Evolutionary conservation across 2,113 vertebrate species (phyloP).

Genomic region (Cariama cristata): DNA sequence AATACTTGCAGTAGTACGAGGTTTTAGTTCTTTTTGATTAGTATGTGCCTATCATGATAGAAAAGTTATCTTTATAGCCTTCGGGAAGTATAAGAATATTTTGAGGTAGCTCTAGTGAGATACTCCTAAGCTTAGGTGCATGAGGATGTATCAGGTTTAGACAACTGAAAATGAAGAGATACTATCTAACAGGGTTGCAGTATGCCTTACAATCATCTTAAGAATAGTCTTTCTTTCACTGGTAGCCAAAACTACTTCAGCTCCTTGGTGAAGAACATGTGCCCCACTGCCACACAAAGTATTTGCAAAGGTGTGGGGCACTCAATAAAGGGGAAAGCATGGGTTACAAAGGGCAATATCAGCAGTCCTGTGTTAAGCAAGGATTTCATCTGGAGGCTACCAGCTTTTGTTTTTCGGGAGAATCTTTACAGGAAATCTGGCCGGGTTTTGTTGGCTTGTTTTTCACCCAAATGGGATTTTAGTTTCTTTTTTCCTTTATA

Average conservation of each 20-base stretch:
- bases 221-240: constrained; percentile 7
- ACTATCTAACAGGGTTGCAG: background rate
- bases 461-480: background rate
- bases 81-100: background rate
- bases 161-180: background rate
- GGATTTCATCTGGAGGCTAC: background rate
- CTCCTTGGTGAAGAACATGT: background rate
- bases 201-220: background rate
- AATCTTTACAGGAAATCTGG: background rate
- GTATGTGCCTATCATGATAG: background rate
- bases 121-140: background rate
- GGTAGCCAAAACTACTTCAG: background rate
- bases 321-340: background rate
- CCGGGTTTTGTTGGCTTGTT: background rate
- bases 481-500: background rate
- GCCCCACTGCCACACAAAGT: background rate
- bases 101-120: background rate
- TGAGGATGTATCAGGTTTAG: background rate
- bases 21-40: constrained; percentile 51
- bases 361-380: background rate
- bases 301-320: background rate
- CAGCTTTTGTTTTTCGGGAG: background rate
- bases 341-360: background rate
- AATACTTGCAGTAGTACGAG: background rate
- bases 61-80: background rate